phyloP scores from a whole-genome alignment of 1,140 invertebrate genomes.

The Parapsyche elsis region DNA sequence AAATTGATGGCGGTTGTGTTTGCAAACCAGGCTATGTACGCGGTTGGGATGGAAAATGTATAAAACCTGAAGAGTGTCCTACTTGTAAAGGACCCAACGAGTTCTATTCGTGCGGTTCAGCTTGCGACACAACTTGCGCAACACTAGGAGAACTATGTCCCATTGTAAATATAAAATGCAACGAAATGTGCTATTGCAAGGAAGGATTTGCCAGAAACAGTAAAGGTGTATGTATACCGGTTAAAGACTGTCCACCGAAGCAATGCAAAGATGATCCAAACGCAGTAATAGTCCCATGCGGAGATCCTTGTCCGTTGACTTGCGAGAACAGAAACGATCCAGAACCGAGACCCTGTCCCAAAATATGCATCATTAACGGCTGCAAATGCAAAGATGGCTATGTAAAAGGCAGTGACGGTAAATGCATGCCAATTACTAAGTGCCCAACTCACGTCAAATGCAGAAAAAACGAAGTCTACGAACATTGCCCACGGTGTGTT shows the following conservation, averaged over 20 bases:
- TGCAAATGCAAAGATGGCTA: conserved; percentile 42
- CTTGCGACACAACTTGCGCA: conserved; percentile 58
- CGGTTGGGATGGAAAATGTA: conserved; percentile 31
- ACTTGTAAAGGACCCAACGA: conserved; percentile 58
- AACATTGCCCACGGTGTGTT: background rate
- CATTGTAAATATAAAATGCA: conserved; percentile 66
- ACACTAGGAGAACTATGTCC: conserved; percentile 64
- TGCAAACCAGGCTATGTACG: conserved; percentile 41
- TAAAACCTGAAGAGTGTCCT: conserved; percentile 35
- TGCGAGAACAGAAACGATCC: conserved; percentile 26
- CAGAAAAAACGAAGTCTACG: conserved; percentile 14
- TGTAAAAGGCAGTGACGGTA: conserved; percentile 18
- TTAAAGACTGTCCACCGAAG: conserved; percentile 54
- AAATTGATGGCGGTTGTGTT: conserved; percentile 34
- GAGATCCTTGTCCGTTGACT: conserved; percentile 48
- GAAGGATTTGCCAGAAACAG: conserved; percentile 63
- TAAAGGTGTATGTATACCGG: conserved; percentile 62
- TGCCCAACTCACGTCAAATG: conserved; percentile 25
- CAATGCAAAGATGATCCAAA: conserved; percentile 37
- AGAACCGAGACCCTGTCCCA: conserved; percentile 3
- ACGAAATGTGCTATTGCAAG: conserved; percentile 67
- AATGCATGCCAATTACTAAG: conserved; percentile 31
- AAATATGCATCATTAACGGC: conserved; percentile 45
- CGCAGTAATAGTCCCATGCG: conserved; percentile 41
- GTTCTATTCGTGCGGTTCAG: conserved; percentile 64